Evolutionary conservation across 2,888 invertebrate species (phyloP).

Genomic region (Eucera pruinosa): DNA sequence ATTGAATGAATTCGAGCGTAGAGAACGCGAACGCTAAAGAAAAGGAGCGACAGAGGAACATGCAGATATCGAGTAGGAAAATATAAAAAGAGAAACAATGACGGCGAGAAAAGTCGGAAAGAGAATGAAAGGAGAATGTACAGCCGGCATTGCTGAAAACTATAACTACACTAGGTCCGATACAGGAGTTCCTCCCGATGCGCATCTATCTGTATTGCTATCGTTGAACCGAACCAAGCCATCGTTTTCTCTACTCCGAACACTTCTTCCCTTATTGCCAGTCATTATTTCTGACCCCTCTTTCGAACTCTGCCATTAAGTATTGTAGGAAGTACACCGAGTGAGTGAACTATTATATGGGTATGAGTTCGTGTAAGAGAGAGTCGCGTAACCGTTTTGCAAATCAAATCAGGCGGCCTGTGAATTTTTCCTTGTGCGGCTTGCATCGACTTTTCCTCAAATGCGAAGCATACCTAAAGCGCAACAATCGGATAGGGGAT

Average conservation of each 20-base stretch:
- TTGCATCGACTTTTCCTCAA: no score
- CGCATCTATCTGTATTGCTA: conserved; percentile 32
- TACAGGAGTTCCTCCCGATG: conserved; percentile 61
- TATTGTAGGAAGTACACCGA: no score
- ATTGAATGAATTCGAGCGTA: conserved; percentile 70
- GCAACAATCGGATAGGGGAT: no score
- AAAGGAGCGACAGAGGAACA: neutral
- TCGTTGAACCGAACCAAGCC: neutral
- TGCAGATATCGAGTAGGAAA: neutral
- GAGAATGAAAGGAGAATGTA: conserved; percentile 21
- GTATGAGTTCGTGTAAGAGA: no score
- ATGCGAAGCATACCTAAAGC: no score
- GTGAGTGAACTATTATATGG: no score
- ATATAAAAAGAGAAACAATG: conserved; percentile 33
- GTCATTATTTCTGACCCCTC: conserved; percentile 11
- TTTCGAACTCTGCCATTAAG: neutral
- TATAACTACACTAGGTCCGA: conserved; percentile 33
- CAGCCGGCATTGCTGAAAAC: conserved; percentile 51
- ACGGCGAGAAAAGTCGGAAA: conserved; percentile 19
- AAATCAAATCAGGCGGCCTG: no score
- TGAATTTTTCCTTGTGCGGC: no score
- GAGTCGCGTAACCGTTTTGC: no score
- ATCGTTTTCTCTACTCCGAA: conserved; percentile 25
- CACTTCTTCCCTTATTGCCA: conserved; percentile 30
- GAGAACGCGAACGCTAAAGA: conserved; percentile 39